Base-by-base conservation (phyloP, 2,797 vertebrate species). In the Thamnophis elegans region DNA sequence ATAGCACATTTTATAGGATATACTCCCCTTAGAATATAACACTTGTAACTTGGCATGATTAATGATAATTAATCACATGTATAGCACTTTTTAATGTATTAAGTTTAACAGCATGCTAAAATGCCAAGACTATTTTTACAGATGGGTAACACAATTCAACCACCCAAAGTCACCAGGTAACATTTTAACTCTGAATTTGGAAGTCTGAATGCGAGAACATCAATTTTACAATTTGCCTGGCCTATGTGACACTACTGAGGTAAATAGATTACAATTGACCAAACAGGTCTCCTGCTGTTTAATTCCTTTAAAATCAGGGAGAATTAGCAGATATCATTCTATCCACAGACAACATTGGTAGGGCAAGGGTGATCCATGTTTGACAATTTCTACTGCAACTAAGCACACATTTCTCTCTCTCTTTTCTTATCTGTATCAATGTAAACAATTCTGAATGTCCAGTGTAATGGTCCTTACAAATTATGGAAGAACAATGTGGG, bases 61-160 rank as follows among this genome's bases (percentile, higher is more conserved):
- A 89, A 86, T 42, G 65, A 92, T 54, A 85, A 89, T 92, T 89
- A 85, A 92, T 85, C n/a, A 86, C 26, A 4, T 90, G 78, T n/a
- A 92, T 85, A 85, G 59, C 59, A 90, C 88, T 65, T 90, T 56
- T 60, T 53, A 68, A 16, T 86, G 53, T 89, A 86, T 59, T 53
- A 56, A 92, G 86, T 36, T 90, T 32, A 89, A 89, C n/a, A 92
- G 8, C 55, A 89, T 78, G 89, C 56, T 85, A 89, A 89, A 62
- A 89, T 53, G 36, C 20, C 87, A n/a, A 85, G 11, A 0, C 47
- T 85, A 85, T 88, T 88, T 88, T 51, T 85, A 89, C 22, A 28
- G 62, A n/a, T 60, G 9, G 47, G 26, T 89, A 62, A 54, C 36
- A 16, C 32, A 22, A 20, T 11, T 54, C 59, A 73, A 1, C 26